phyloP scores from a whole-genome alignment of 2,888 invertebrate genomes.

The Melieria picta region DNA sequence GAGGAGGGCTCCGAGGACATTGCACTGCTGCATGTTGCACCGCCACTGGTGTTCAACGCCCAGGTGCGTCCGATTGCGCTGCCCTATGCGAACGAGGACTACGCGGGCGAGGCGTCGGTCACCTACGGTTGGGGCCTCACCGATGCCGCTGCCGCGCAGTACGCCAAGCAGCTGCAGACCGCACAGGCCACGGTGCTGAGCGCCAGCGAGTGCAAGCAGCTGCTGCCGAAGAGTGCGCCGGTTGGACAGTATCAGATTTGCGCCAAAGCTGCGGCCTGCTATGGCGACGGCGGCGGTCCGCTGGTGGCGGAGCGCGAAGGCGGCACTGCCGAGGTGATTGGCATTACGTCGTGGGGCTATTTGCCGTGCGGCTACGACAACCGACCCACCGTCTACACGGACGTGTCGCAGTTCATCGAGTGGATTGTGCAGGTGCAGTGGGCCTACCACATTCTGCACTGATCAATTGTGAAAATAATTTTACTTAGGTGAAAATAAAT shows the following conservation, averaged over 20 bases:
- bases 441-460: conserved; percentile 53
- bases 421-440: conserved; percentile 55
- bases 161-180: conserved; percentile 50
- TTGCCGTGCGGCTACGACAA: conserved; percentile 54
- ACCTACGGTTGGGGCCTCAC: conserved; percentile 58
- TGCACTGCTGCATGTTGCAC: conserved; percentile 65
- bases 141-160: conserved; percentile 44
- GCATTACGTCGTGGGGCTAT: conserved; percentile 55
- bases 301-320: conserved; percentile 51
- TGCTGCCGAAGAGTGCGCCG: conserved; percentile 51
- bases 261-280: conserved; percentile 50
- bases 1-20: conserved; percentile 68
- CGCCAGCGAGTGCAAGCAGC: conserved; percentile 40
- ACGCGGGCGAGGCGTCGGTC: conserved; percentile 42
- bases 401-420: conserved; percentile 47
- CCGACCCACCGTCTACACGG: conserved; percentile 53
- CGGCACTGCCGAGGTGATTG: conserved; percentile 51
- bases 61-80: conserved; percentile 61
- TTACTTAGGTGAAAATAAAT: too few relatives aligned
- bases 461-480: conserved; percentile 3
- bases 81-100: conserved; percentile 55
- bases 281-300: conserved; percentile 57
- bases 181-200: conserved; percentile 47
- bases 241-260: conserved; percentile 49
- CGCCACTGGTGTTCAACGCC: conserved; percentile 55